Base-by-base conservation (phyloP, 2,113 vertebrate species). In the Otocyon megalotis region DNA sequence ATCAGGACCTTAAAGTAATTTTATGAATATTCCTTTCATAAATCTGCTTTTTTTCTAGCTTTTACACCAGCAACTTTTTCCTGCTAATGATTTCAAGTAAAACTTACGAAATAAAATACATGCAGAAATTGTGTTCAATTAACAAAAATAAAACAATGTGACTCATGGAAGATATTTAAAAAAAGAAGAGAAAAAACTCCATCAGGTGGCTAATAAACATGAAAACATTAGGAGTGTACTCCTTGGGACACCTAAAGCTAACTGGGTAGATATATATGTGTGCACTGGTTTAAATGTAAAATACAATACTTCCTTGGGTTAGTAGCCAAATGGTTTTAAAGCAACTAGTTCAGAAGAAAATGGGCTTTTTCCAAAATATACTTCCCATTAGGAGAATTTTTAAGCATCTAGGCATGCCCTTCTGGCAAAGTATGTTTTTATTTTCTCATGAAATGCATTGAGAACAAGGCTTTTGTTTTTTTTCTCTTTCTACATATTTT, bases 391-490 rank as follows among this genome's bases (percentile, higher is more conserved):
- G 53, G n/a, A 71, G 53, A 37, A 76, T 79, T 88, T 48, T 62
- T 92, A 62, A 76, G 15, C 4, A 37, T 28, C 8, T 58, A 88
- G 26, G 0, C 5, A 74, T 50, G 30, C 2, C 32, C 37, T 85
- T 89, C 69, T 85, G 76, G 50, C 3, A 97, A 63, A 94, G 11
- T 19, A 53, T 14, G 5, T 65, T 88, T 76, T 86, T 10, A 65
- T 89, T 9, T 92, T 95, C 58, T 89, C 17, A 56, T 54, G 13
- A 90, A 97, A 88, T 71, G n/a, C 11, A 30, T 22, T 63, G 62
- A 90, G 10, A 96, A 16, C 13, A 88, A 19, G 13, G 56, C 43
- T 83, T 24, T 65, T 22, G 3, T 69, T 69, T 91, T 83, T 83
- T 79, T 35, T 37, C 53, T 91, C 56, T 20, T 85, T 94, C 76